Percentiles rank a stretch among this genome's conserved stretches.
These are phyloP conservation scores for Orthosia cruda DNA, from an alignment of 2,888 invertebrate species.

Conservation along the genomic window DNA sequence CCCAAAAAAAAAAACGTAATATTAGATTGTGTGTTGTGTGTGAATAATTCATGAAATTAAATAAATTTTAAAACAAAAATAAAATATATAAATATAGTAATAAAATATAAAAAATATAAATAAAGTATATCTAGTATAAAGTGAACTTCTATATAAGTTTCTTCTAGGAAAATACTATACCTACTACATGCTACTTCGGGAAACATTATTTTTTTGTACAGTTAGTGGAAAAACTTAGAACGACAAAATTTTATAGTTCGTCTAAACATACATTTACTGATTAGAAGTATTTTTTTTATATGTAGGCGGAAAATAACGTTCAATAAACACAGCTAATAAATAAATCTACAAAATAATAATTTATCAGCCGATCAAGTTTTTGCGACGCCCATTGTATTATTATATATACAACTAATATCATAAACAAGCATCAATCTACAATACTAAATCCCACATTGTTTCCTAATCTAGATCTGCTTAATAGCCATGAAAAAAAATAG, in stretches of 20 bases:
- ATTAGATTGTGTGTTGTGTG: neutral
- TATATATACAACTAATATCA: constrained; percentile 13
- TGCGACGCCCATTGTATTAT: constrained; percentile 25
- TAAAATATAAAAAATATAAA: too few relatives aligned
- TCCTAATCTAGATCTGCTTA: constrained; percentile 56
- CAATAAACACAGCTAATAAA: constrained; percentile 1
- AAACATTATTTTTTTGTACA: neutral
- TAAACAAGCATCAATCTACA: constrained; percentile 37
- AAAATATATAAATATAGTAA: too few relatives aligned
- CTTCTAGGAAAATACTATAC: too few relatives aligned
- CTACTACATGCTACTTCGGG: too few relatives aligned
- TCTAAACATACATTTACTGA: neutral
- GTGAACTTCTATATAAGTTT: neutral
- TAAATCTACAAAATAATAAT: constrained; percentile 21
- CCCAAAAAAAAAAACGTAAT: too few relatives aligned
- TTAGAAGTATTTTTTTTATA: neutral
- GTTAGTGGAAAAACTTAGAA: neutral
- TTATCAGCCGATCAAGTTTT: constrained; percentile 35
- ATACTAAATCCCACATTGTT: constrained; percentile 55
- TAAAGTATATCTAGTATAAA: neutral
- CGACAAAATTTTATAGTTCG: neutral
- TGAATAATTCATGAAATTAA: neutral
- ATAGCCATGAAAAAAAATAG: constrained; percentile 48
- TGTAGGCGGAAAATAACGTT: neutral
- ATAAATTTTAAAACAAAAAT: neutral